Conservation (phyloP, 23 tunicate genomes). For the Styela plicata region DNA sequence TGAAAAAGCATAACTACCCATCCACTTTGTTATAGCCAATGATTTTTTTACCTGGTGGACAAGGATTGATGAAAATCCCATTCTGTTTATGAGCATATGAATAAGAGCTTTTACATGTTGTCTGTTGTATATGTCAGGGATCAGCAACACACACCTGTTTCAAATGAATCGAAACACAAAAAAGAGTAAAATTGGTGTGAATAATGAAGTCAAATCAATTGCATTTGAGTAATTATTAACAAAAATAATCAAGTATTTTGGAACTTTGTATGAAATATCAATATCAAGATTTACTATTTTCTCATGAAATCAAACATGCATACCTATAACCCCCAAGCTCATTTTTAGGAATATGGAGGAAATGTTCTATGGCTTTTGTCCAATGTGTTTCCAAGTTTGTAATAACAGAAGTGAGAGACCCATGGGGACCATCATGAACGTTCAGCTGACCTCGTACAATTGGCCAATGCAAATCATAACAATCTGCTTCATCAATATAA, state of each 20-base stretch:
- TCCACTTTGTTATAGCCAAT: no score
- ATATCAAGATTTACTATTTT: no score
- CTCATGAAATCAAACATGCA: no score
- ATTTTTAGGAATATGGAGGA: constrained; percentile 35
- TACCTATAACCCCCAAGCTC: constrained; percentile 52
- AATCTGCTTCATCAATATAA: constrained; percentile 71
- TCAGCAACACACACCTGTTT: constrained; percentile 48
- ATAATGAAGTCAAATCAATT: no score
- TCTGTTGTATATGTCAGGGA: constrained; percentile 65
- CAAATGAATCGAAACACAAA: no score
- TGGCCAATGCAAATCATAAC: constrained; percentile 80
- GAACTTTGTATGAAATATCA: no score
- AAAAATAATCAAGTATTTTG: no score
- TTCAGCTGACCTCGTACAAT: constrained; percentile 74
- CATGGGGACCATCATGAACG: constrained; percentile 12
- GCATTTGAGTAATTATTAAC: no score
- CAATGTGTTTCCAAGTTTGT: constrained; percentile 53
- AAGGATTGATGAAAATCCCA: constrained; percentile 47
- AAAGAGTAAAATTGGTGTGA: no score
- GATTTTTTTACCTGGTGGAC: constrained; percentile 68
- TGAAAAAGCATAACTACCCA: no score
- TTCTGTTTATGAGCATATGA: constrained; percentile 38
- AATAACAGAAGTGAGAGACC: constrained; percentile 55
- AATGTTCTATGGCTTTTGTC: constrained; percentile 60
- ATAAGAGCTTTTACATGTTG: constrained; percentile 50